Evolutionary conservation across 2,888 invertebrate genomes (phyloP).

Genomic region (Phytoseiulus persimilis): DNA sequence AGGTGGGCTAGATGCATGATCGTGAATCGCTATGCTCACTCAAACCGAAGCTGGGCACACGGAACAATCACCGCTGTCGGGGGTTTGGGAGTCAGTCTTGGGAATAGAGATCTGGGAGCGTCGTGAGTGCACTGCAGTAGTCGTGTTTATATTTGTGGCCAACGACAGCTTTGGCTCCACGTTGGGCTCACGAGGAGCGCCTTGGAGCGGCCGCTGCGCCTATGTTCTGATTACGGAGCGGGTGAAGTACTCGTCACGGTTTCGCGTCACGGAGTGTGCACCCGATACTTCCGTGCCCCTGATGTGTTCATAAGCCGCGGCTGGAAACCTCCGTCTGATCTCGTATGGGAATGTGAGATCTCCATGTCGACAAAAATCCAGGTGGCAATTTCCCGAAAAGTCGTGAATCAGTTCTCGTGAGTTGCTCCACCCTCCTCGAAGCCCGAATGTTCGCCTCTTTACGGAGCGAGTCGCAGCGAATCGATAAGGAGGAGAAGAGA

Average conservation of each 20-base stretch:
- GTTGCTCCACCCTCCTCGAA: neutral
- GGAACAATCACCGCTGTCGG: neutral
- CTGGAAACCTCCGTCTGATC: neutral
- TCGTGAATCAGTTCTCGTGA: neutral
- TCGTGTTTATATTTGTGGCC: constrained; percentile 37
- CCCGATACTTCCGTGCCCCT: neutral
- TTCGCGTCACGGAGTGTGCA: neutral
- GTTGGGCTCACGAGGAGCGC: constrained; percentile 39
- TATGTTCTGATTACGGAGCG: neutral
- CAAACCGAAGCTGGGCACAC: neutral
- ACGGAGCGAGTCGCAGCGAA: neutral
- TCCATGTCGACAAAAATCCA: neutral
- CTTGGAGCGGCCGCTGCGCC: constrained; percentile 32
- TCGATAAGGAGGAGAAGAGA: neutral
- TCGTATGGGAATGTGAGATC: neutral
- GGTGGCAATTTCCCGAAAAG: neutral
- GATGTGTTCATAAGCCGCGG: neutral
- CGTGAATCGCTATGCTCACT: neutral
- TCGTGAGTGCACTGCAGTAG: constrained; percentile 5
- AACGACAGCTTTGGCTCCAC: constrained; percentile 35
- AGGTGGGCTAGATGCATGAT: neutral
- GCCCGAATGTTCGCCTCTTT: neutral
- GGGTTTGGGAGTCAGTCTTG: neutral
- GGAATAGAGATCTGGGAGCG: neutral
- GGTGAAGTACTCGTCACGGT: neutral